Conservation (phyloP, 2,113 vertebrate species). For the Lepus europaeus region DNA sequence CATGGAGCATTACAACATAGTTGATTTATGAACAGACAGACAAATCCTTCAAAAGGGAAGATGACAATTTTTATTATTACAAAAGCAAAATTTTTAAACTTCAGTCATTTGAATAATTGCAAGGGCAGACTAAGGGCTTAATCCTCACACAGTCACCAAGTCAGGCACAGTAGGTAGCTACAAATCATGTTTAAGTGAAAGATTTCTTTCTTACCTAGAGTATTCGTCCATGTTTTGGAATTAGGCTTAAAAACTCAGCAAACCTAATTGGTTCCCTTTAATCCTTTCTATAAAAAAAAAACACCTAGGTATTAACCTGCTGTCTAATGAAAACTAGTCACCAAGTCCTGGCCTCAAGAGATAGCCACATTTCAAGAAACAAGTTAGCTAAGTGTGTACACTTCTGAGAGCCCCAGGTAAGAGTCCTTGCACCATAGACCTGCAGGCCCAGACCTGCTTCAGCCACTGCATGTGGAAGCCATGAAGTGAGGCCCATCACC, state of each 20-base stretch:
- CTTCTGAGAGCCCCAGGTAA: not conserved
- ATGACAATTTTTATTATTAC: constrained; percentile 83
- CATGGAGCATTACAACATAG: not conserved
- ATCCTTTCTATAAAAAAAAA: not conserved
- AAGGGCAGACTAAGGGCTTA: constrained; percentile 82
- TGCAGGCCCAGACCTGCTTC: constrained; percentile 41
- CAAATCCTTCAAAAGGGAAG: constrained; percentile 80
- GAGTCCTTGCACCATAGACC: constrained; percentile 53
- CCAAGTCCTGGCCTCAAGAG: constrained; percentile 63
- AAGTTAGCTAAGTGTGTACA: not conserved
- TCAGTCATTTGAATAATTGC: constrained; percentile 79
- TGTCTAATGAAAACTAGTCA: constrained; percentile 54
- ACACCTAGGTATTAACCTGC: constrained; percentile 65
- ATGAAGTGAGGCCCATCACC: constrained; percentile 24
- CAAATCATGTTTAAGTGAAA: constrained; percentile 66
- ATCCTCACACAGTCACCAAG: constrained; percentile 83
- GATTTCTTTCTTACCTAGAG: constrained; percentile 63
- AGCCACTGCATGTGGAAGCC: constrained; percentile 13
- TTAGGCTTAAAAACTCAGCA: constrained; percentile 55
- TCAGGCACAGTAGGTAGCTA: constrained; percentile 84
- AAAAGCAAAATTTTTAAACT: constrained; percentile 79
- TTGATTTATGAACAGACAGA: constrained; percentile 65
- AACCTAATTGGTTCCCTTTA: constrained; percentile 48
- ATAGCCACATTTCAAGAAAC: constrained; percentile 56
- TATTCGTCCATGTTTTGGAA: constrained; percentile 67